These are phyloP conservation scores for Eumacrocentrus americanus DNA, from an alignment of 2,888 invertebrate genomes.

Conservation along the genomic window DNA sequence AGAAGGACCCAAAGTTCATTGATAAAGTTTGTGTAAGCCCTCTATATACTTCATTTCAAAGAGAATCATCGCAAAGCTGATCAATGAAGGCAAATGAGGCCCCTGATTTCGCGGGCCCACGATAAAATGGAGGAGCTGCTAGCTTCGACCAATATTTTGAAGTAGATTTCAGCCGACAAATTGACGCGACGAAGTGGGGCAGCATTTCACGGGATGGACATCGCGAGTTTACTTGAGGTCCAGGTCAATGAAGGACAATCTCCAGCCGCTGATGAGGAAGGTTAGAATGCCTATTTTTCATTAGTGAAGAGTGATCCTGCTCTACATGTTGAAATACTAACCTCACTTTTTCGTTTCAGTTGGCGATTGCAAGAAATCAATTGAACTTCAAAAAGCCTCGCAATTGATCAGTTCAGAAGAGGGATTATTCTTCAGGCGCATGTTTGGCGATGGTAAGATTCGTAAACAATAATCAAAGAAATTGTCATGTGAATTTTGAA, in stretches of 20 bases:
- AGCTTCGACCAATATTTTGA: not conserved
- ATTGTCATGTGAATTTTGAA: not conserved
- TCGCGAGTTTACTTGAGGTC: constrained; percentile 56
- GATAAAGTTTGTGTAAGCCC: not conserved
- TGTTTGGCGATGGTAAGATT: constrained; percentile 52
- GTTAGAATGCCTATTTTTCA: constrained; percentile 2
- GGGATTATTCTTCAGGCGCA: constrained; percentile 48
- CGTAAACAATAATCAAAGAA: not conserved
- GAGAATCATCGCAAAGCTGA: too few species aligned
- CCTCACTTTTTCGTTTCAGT: constrained; percentile 16
- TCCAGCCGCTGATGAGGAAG: constrained; percentile 17
- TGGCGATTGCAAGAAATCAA: constrained; percentile 4
- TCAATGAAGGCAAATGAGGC: not conserved
- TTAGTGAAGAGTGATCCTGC: not conserved
- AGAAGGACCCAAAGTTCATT: not conserved
- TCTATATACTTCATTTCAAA: too few species aligned
- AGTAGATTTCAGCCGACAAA: not conserved
- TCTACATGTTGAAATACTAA: not conserved
- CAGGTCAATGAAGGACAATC: constrained; percentile 53
- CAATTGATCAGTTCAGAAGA: constrained; percentile 43
- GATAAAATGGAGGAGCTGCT: not conserved
- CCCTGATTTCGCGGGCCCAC: not conserved
- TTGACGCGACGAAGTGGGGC: not conserved
- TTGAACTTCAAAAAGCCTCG: constrained; percentile 6
- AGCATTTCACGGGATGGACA: constrained; percentile 47